Conservation (phyloP, 1,140 invertebrate genomes). For the Nylanderia fulva region DNA sequence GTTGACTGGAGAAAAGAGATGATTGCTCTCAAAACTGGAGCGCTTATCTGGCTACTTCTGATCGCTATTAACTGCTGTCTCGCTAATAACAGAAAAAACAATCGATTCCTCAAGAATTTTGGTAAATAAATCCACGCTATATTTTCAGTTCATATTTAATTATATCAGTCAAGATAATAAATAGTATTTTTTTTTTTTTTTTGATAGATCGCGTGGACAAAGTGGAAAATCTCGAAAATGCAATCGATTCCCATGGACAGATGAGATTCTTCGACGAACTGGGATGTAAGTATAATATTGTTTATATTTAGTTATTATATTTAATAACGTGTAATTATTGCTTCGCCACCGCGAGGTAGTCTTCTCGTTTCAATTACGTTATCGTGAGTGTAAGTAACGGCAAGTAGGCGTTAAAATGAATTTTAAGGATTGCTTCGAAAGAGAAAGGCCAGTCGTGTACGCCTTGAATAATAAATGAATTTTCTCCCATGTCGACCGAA, state of each 20-base stretch:
- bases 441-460: constrained; percentile 36
- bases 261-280: constrained; percentile 87
- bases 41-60: constrained; percentile 11
- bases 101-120: constrained; percentile 77
- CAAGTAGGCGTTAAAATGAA: constrained; percentile 51
- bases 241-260: constrained; percentile 75
- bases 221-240: constrained; percentile 72
- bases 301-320: background rate
- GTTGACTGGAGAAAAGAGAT: constrained; percentile 15
- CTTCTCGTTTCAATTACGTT: background rate
- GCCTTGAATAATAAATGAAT: constrained; percentile 48
- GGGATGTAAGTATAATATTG: constrained; percentile 85
- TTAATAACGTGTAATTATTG: background rate
- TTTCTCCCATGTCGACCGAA: background rate
- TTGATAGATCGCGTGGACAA: constrained; percentile 69
- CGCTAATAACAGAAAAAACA: constrained; percentile 76
- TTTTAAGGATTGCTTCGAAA: constrained; percentile 52
- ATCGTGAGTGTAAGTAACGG: constrained; percentile 3
- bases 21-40: constrained; percentile 25
- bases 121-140: constrained; percentile 69
- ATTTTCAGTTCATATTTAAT: background rate
- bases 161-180: background rate
- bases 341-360: background rate
- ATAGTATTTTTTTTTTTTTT: constrained; percentile 51
- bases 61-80: constrained; percentile 36